These are phyloP conservation scores for Epizoanthus rinbou DNA, from an alignment of 92 coral and sea anemone genomes.

Conservation along the genomic window DNA sequence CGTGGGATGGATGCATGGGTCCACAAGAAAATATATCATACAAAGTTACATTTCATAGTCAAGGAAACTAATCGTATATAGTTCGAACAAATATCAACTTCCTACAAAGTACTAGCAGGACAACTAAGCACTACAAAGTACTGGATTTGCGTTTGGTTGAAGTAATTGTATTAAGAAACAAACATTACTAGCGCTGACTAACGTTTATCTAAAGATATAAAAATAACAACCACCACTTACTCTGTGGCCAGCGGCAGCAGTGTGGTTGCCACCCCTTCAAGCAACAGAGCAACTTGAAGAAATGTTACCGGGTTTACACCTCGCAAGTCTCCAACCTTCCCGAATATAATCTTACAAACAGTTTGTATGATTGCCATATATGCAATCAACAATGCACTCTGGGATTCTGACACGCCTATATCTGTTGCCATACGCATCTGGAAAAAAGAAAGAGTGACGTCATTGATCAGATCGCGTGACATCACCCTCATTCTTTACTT, in stretches of 20 bases:
- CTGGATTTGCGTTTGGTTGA: no score
- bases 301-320: slow-evolving; percentile 53
- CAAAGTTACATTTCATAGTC: no score
- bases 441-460: slow-evolving; percentile 12
- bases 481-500: background rate
- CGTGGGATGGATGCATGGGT: no score
- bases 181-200: background rate
- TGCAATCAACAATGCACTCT: slow-evolving; percentile 75
- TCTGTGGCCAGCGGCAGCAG: slow-evolving; percentile 64
- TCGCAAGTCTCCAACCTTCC: slow-evolving; percentile 65
- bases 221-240: slow-evolving; percentile 5
- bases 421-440: slow-evolving; percentile 79
- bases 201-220: background rate
- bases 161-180: no score
- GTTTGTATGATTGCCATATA: slow-evolving; percentile 80
- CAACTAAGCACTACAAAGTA: no score
- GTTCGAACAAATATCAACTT: no score
- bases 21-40: no score
- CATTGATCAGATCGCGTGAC: background rate
- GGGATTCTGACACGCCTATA: slow-evolving; percentile 67
- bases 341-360: slow-evolving; percentile 66
- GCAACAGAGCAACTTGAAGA: slow-evolving; percentile 59
- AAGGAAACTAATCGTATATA: no score
- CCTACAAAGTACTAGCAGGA: no score
- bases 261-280: slow-evolving; percentile 61